These are phyloP conservation scores for Bos javanicus DNA, from an alignment of 2,113 vertebrate species.

Conservation along the genomic window DNA sequence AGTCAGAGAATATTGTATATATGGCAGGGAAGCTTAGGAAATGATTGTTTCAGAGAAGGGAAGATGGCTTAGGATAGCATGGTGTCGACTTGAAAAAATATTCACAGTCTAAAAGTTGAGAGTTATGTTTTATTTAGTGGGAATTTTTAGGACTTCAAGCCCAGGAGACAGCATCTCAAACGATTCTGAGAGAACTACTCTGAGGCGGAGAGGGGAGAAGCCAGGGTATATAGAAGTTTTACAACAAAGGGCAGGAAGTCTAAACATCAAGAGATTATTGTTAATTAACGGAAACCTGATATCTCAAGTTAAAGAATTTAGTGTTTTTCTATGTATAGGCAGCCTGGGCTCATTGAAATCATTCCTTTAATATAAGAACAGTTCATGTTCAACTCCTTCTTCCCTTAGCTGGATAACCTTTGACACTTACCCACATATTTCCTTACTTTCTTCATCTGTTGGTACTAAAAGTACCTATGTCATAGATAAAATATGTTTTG, in stretches of 20 bases:
- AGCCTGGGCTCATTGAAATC: background rate
- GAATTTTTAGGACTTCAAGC: background rate
- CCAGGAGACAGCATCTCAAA: background rate
- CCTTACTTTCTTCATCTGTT: constrained; percentile 5
- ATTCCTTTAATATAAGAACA: background rate
- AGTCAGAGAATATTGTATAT: background rate
- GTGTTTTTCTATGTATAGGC: background rate
- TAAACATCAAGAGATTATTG: background rate
- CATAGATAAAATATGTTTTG: background rate
- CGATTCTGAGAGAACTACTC: background rate
- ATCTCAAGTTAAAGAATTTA: background rate
- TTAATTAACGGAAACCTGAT: background rate
- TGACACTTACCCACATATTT: background rate
- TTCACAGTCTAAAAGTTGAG: background rate
- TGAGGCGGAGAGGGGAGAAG: background rate
- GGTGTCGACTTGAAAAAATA: background rate
- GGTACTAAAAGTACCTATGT: background rate
- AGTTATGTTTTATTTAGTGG: background rate
- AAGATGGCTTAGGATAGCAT: background rate
- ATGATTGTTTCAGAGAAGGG: background rate
- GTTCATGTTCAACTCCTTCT: background rate
- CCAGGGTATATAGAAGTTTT: background rate
- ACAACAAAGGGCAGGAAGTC: background rate
- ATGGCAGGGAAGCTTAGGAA: background rate
- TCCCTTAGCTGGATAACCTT: background rate